phyloP scores from a whole-genome alignment of 2,888 invertebrate species.

The Agrotis ipsilon region DNA sequence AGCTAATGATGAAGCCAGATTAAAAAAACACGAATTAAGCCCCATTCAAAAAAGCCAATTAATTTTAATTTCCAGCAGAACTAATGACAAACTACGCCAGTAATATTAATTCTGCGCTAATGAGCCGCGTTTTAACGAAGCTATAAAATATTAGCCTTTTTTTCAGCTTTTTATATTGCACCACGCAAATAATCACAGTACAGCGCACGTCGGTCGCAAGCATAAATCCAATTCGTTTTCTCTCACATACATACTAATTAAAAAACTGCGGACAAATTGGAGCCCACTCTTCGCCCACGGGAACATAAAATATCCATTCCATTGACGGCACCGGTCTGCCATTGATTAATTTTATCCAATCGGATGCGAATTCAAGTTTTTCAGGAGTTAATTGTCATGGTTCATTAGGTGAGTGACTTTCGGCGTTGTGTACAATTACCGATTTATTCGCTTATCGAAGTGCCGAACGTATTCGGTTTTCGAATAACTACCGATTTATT shows the following conservation, averaged over 20 bases:
- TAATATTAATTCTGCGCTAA: conserved; percentile 66
- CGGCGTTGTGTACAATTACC: conserved; percentile 65
- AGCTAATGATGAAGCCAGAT: conserved; percentile 49
- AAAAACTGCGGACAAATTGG: conserved; percentile 90
- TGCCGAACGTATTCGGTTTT: conserved; percentile 42
- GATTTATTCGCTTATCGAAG: conserved; percentile 33
- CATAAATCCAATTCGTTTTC: conserved; percentile 86
- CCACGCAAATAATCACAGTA: conserved; percentile 68
- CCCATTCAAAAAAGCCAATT: conserved; percentile 62
- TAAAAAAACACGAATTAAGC: conserved; percentile 48
- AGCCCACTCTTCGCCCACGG: conserved; percentile 86
- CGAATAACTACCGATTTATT: conserved; percentile 44
- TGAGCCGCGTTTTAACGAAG: conserved; percentile 66
- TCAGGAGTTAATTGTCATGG: conserved; percentile 85
- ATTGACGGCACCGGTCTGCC: conserved; percentile 79
- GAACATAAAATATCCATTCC: conserved; percentile 90
- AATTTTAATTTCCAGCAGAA: conserved; percentile 64
- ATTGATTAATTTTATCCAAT: conserved; percentile 89
- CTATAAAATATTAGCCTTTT: conserved; percentile 66
- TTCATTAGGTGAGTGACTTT: conserved; percentile 79
- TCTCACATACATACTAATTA: conserved; percentile 89
- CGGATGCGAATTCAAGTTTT: conserved; percentile 85
- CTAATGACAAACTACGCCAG: conserved; percentile 57
- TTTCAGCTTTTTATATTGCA: conserved; percentile 68
- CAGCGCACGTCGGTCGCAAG: conserved; percentile 71